phyloP scores from a whole-genome alignment of 53 echinoderm and acorn worm genomes.

The Henricia sp. region DNA sequence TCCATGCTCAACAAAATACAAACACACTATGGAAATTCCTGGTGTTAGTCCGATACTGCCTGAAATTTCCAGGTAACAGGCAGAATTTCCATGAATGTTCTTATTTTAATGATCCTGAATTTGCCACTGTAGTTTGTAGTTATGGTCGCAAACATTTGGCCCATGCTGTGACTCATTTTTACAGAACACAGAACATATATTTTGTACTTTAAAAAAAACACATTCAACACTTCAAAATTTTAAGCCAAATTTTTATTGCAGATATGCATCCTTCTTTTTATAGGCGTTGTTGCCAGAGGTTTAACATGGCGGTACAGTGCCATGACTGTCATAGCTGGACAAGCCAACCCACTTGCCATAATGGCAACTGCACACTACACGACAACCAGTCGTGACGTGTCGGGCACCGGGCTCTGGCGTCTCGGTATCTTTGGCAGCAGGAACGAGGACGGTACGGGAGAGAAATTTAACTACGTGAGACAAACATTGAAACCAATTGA shows the following conservation, averaged over 20 bases:
- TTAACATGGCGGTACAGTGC: slow-evolving; percentile 76
- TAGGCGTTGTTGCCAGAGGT: slow-evolving; percentile 80
- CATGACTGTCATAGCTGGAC: slow-evolving; percentile 79
- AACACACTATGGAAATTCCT: too few relatives aligned
- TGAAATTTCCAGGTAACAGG: too few relatives aligned
- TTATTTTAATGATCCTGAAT: too few relatives aligned
- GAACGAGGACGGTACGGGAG: slow-evolving; percentile 64
- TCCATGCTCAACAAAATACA: too few relatives aligned
- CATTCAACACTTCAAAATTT: neutral
- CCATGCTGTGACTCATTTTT: too few relatives aligned
- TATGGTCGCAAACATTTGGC: too few relatives aligned
- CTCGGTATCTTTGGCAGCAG: slow-evolving; percentile 81
- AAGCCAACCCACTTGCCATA: slow-evolving; percentile 73
- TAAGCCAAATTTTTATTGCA: too few relatives aligned
- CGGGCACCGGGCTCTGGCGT: slow-evolving; percentile 86
- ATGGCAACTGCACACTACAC: slow-evolving; percentile 72
- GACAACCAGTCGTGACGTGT: slow-evolving; percentile 47
- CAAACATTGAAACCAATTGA: slow-evolving; percentile 75
- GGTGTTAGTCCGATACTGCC: too few relatives aligned
- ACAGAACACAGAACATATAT: neutral
- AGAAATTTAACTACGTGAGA: slow-evolving; percentile 74
- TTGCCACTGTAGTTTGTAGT: too few relatives aligned
- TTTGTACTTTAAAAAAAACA: neutral
- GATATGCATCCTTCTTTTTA: too few relatives aligned
- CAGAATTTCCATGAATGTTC: too few relatives aligned